Base-by-base conservation (phyloP, 2,888 invertebrate genomes). In the Cyaniris semiargus region DNA sequence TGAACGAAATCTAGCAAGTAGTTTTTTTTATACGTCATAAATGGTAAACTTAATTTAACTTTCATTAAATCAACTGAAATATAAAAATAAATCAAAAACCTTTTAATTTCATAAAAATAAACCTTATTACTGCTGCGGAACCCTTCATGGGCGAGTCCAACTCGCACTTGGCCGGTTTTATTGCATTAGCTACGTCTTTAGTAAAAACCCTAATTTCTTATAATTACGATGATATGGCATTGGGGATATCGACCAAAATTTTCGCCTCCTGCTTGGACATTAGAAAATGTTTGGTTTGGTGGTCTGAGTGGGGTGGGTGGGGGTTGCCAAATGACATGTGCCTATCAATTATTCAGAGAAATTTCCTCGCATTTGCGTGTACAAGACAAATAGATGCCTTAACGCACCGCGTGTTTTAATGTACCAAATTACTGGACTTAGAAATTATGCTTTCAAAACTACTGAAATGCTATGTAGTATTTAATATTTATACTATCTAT, bases 351-450 rank as follows among this genome's bases (percentile, higher is more conserved):
- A 93, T 94, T 94, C 92, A 94, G 87, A 90, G 88, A 88, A 91
- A 90, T 90, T 87, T 89, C 89, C 90, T 90, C 86, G 84, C 94
- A 93, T 93, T 93, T 93, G 93, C 93, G 93, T 93, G 93, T 93
- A 85, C 88, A 92, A 92, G 91, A 92, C 92, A 92, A 92, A 92
- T 92, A 92, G 90, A 86, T 85, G 85, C 86, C 87, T 86, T 85
- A 86, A 88, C 87, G 85, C 86, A 87, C 8, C 60, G 38, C 60
- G 58, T 58, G 75, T 76, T 76, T 34, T 66, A 66, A 31, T 66
- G 66, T 66, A 66, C 27, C 60, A 66, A 66, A 66, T 66, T 31
- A 27, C 31, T 13, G 31, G 31, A 31, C 66, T 15, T 31, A 31
- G 15, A 15, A 66, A 66, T 15, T 60, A 58, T 58, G 58, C 18